Evolutionary conservation across 1,140 invertebrate species (phyloP), one percentile per base, ranked within the genome.

Genomic region (Drosophila varians): DNA sequence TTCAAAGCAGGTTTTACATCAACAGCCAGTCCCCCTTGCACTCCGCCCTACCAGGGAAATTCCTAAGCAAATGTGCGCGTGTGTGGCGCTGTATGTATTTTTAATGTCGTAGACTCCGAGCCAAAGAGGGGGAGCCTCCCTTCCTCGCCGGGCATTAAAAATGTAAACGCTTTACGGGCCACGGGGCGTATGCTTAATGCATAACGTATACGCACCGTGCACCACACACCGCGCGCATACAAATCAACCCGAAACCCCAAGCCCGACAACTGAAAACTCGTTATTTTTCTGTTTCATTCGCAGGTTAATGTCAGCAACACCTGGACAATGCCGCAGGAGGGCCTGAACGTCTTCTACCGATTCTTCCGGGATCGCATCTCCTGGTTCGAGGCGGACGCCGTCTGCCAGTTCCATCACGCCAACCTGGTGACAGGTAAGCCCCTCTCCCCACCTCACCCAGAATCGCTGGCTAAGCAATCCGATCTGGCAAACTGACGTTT

Each of bases 251-350:
- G 49, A 46, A 61, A 31, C 36, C 34, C 5, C 34, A 45, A 53
- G 47, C 47, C 40, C 6, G n/a, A 12, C 19, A 52, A n/a, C 38
- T 34, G 31, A 58, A 21, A 31, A 34, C 6, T n/a, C 18, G 12
- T 45, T 16, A 14, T 19, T 51, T n/a, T 46, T 36, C 53, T 5
- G 45, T 12, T 31, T 12, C 6, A 56, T 54, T 62, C 48, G 57
- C 92, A 95, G 94, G 94, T 95, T 43, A 95, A 95, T 91, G 95
- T 95, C 82, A 95, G 94, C 91, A 95, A 94, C 90, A 94, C 94
- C 66, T 95, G 95, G 95, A 93, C 95, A 54, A 92, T 95, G 74
- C 95, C 95, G 4, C 94, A 95, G 86, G 94, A 95, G 84, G 94
- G 94, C 9, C 94, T 95, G 89, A 94, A 94, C 47, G 95, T 95